Evolutionary conservation across 2,888 invertebrate genomes (phyloP).

Genomic region (Drosophila stalkeri): DNA sequence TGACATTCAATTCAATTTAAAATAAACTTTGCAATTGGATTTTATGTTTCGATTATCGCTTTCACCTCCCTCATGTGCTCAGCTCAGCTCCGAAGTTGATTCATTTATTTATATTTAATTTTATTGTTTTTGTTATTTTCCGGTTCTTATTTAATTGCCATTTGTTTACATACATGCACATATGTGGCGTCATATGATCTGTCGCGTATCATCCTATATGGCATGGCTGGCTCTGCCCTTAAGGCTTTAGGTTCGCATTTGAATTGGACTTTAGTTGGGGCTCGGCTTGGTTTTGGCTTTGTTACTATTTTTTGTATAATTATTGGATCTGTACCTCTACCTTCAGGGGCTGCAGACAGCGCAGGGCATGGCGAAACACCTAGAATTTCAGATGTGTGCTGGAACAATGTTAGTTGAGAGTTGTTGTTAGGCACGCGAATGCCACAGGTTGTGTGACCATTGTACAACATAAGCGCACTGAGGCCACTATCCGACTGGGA

Average conservation of each 20-base stretch:
- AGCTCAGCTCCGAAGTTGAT: background rate
- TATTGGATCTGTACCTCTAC: background rate
- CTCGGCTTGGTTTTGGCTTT: constrained; percentile 1
- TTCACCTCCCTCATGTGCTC: background rate
- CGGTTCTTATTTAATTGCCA: constrained; percentile 1
- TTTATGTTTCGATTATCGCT: background rate
- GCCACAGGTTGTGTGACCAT: constrained; percentile 42
- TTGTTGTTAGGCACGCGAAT: constrained; percentile 34
- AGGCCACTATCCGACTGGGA: too few species aligned
- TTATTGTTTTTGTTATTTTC: constrained; percentile 4
- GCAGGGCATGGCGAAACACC: background rate
- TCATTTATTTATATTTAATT: constrained; percentile 6
- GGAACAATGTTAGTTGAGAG: background rate
- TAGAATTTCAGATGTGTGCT: constrained; percentile 22
- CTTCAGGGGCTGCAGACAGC: background rate
- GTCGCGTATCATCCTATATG: background rate
- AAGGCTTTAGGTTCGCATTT: background rate
- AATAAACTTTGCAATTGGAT: background rate
- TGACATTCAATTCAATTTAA: background rate
- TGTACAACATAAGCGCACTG: background rate
- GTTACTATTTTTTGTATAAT: background rate
- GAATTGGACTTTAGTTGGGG: background rate
- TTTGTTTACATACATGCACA: constrained; percentile 1
- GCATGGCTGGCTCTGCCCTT: background rate
- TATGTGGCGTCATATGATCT: constrained; percentile 8